phyloP scores from a whole-genome alignment of 2,113 vertebrate genomes.

The Climacteris rufus region DNA sequence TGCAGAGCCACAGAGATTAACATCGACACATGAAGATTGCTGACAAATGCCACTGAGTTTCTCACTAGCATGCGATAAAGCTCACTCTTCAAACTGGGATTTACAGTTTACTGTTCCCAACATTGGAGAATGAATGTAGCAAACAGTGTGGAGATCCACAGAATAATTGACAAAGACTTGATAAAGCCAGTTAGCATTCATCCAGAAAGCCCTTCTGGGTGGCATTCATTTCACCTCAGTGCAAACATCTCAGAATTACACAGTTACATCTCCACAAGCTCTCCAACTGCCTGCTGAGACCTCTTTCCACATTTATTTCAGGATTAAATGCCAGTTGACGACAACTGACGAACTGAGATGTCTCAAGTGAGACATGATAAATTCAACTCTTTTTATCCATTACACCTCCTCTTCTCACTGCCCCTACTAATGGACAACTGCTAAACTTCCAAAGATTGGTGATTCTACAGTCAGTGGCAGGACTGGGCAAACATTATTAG shows the following conservation, averaged over 20 bases:
- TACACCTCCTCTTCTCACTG: not conserved
- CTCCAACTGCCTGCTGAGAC: not conserved
- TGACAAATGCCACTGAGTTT: not conserved
- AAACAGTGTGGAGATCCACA: not conserved
- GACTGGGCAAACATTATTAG: not conserved
- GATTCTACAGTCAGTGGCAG: not conserved
- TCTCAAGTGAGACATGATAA: not conserved
- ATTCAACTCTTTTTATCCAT: not conserved
- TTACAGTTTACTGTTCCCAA: not conserved
- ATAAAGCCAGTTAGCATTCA: not conserved
- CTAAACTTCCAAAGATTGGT: not conserved
- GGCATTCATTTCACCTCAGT: not conserved
- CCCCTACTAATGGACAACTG: not conserved
- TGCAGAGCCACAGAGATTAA: not conserved
- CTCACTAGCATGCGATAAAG: not conserved
- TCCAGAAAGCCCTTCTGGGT: not conserved
- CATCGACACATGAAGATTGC: accelerated
- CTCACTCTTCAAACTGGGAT: not conserved
- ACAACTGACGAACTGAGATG: not conserved
- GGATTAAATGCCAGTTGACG: not conserved
- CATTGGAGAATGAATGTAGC: not conserved
- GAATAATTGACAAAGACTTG: not conserved
- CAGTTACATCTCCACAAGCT: not conserved
- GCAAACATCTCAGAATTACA: not conserved
- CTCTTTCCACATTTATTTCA: not conserved